Conservation (phyloP, 2,113 vertebrate genomes). For the Hystrix brachyura region DNA sequence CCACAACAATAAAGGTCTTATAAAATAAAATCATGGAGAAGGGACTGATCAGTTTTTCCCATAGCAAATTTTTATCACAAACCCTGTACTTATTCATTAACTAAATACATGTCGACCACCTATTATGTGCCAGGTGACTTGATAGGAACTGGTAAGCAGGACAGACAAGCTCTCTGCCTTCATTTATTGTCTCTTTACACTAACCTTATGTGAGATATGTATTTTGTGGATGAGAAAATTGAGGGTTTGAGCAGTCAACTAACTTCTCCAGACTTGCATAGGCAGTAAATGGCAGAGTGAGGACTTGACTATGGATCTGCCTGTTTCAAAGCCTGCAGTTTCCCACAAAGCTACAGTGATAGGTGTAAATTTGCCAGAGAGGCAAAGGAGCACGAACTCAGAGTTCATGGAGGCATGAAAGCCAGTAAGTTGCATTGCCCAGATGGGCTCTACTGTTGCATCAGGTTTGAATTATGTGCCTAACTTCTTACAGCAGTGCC, state of each 20-base stretch:
- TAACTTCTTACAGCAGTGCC: neutral
- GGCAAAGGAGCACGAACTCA: neutral
- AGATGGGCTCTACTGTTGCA: neutral
- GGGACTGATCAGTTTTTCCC: neutral
- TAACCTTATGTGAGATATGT: neutral
- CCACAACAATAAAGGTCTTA: conserved; percentile 4
- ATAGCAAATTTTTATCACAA: neutral
- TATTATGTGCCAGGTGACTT: neutral
- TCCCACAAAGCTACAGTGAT: neutral
- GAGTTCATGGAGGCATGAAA: neutral
- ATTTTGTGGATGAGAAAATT: neutral
- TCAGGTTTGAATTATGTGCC: neutral
- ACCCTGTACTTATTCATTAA: conserved; percentile 2
- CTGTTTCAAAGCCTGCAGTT: neutral
- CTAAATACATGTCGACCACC: neutral
- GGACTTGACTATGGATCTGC: neutral
- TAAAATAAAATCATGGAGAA: neutral
- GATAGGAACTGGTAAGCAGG: neutral
- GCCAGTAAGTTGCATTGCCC: neutral
- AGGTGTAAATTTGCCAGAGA: neutral
- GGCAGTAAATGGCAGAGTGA: neutral
- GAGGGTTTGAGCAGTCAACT: neutral
- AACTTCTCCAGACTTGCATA: neutral
- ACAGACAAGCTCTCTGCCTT: neutral
- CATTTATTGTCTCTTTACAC: neutral